Percentiles rank a stretch among this genome's conserved stretches.
Conservation (phyloP, 2,888 invertebrate genomes). For the Pycnomerus fuliginosus region DNA sequence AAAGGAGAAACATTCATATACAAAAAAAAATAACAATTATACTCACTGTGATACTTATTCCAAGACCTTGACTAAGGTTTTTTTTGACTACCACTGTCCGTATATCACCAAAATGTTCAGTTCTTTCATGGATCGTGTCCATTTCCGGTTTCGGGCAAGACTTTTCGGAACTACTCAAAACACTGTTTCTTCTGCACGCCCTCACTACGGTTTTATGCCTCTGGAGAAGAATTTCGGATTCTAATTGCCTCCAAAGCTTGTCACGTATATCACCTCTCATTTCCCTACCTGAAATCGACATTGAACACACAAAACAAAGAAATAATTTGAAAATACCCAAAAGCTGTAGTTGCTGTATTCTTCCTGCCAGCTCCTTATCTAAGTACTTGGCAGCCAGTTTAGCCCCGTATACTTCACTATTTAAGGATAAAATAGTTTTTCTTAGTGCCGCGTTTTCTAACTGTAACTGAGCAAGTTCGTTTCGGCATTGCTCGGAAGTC, state of each 20-base stretch:
- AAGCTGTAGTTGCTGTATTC: slow-evolving; percentile 84
- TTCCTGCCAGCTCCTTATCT: slow-evolving; percentile 78
- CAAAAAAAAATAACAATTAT: not conserved
- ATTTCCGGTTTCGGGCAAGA: slow-evolving; percentile 42
- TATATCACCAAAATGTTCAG: slow-evolving; percentile 56
- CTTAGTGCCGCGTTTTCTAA: slow-evolving; percentile 70
- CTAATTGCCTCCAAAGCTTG: slow-evolving; percentile 77
- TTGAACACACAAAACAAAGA: slow-evolving; percentile 3
- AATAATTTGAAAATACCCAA: slow-evolving; percentile 62
- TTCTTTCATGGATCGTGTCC: slow-evolving; percentile 38
- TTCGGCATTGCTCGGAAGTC: slow-evolving; percentile 52
- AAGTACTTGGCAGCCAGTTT: slow-evolving; percentile 82
- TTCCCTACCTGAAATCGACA: slow-evolving; percentile 57
- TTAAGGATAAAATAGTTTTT: slow-evolving; percentile 70
- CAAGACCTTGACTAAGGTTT: slow-evolving; percentile 75
- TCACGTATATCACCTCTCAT: slow-evolving; percentile 79
- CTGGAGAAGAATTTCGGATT: slow-evolving; percentile 83
- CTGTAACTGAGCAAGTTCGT: slow-evolving; percentile 62
- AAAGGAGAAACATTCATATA: no score
- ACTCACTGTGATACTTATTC: slow-evolving; percentile 79
- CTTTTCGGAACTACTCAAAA: slow-evolving; percentile 42
- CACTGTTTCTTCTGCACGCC: slow-evolving; percentile 60
- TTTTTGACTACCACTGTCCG: slow-evolving; percentile 68
- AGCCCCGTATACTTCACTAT: slow-evolving; percentile 82
- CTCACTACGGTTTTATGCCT: slow-evolving; percentile 78